These are phyloP conservation scores for Diorhabda carinulata DNA, from an alignment of 1,140 invertebrate genomes.

Conservation along the genomic window DNA sequence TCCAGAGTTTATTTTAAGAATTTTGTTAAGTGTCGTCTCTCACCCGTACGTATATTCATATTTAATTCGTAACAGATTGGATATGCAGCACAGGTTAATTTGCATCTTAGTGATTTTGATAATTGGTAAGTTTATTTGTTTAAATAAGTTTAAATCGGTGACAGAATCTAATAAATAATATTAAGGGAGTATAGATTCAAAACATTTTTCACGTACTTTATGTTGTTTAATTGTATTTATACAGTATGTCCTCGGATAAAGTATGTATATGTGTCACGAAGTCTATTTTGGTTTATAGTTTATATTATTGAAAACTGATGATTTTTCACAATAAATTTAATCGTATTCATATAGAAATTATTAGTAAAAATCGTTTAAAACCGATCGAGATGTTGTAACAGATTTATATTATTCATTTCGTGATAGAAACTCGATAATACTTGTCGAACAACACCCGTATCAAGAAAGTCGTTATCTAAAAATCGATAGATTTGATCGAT, in stretches of 20 bases:
- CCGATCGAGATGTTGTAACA: no score
- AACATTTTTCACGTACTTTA: not conserved
- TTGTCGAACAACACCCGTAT: no score
- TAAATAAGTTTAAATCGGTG: not conserved
- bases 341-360: no score
- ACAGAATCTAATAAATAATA: not conserved
- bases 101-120: constrained; percentile 19
- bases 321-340: no score
- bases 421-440: no score
- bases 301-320: not conserved
- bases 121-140: constrained; percentile 17
- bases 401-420: no score
- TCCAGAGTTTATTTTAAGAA: constrained; percentile 19
- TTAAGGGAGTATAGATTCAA: no score
- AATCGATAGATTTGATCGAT: no score
- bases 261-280: not conserved
- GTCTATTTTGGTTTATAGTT: not conserved
- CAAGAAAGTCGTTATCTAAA: no score
- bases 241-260: not conserved
- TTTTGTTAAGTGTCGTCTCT: not conserved
- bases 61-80: constrained; percentile 7
- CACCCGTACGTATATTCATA: not conserved
- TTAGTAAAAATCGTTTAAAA: no score
- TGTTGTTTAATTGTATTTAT: not conserved
- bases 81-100: constrained; percentile 22